Evolutionary conservation across 2,888 invertebrate genomes (phyloP), one percentile per base, ranked within the genome.

Genomic region (Syrphus vitripennis): DNA sequence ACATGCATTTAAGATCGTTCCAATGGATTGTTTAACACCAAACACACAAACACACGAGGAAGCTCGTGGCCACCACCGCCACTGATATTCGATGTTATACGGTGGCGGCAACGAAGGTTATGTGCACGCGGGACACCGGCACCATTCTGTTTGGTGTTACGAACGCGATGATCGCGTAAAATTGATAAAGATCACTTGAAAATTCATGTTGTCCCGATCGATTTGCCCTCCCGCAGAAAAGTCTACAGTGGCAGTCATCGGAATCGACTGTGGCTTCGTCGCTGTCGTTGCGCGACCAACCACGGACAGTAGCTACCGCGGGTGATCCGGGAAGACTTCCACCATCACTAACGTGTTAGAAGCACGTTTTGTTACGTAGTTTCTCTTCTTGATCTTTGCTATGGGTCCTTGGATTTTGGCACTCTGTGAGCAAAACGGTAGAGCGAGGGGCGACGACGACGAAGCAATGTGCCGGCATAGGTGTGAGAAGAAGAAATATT

Each of bases 141-240:
- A 82, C 74, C 67, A 59, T 74, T 78, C 42, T 31, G 61, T 55
- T 19, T 40, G 65, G 65, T 86, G 81, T 78, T 86, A 55, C 72
- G 77, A 59, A 86, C 74, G 77, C 81, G 87, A 83, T 83, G 87
- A 83, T 83, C 79, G 87, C 83, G 87, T 87, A 79, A 87, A 87
- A 87, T 79, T 87, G 87, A 87, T 87, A 87, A 87, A 87, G 82
- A 87, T 87, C 87, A 75, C 83, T 53, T 87, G 59, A 21, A 83
- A 87, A 87, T 83, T 74, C 78, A 79, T 81, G 78, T 83, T 79
- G 83, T 87, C 83, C 87, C 82, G 82, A 87, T 87, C 87, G 87
- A 87, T 83, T 86, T 84, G 80, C 72, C 80, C 84, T 84, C 84
- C 84, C 84, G 84, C 76, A 69, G 80, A 26, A 45, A 45, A 76